These are phyloP conservation scores for Exocentrus adspersus DNA, from an alignment of 2,888 invertebrate genomes.

Conservation along the genomic window DNA sequence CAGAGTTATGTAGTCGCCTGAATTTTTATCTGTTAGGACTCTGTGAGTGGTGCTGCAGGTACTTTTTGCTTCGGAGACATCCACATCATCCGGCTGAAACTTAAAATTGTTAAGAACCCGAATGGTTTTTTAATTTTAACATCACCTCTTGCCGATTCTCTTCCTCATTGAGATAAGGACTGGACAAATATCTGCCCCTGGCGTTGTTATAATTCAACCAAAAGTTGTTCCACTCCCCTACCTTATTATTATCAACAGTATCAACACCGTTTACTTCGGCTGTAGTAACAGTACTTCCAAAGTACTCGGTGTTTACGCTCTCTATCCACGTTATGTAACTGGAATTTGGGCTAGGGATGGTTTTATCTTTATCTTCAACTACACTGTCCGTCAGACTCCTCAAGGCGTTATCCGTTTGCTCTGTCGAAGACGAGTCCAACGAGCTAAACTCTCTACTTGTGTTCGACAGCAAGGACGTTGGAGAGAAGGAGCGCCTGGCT, in stretches of 20 bases:
- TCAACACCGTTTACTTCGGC: slow-evolving; percentile 51
- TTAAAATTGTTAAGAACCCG: background rate
- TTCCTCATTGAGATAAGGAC: slow-evolving; percentile 52
- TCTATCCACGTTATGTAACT: slow-evolving; percentile 63
- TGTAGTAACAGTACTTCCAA: slow-evolving; percentile 48
- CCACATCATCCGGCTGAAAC: slow-evolving; percentile 55
- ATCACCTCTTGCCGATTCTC: too few relatives aligned
- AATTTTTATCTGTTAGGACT: slow-evolving; percentile 57
- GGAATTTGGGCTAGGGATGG: slow-evolving; percentile 56
- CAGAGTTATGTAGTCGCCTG: slow-evolving; percentile 51
- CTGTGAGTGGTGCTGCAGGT: slow-evolving; percentile 59
- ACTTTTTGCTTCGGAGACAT: slow-evolving; percentile 59
- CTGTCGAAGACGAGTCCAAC: slow-evolving; percentile 52
- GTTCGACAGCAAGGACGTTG: slow-evolving; percentile 48
- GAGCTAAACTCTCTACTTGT: slow-evolving; percentile 48
- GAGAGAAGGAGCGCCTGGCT: slow-evolving; percentile 57
- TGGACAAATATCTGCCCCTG: slow-evolving; percentile 56
- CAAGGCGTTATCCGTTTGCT: slow-evolving; percentile 33
- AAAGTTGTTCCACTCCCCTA: slow-evolving; percentile 64
- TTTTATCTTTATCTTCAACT: slow-evolving; percentile 49
- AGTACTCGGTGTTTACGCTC: slow-evolving; percentile 60
- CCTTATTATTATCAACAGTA: slow-evolving; percentile 56
- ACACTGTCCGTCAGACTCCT: slow-evolving; percentile 49
- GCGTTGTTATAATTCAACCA: slow-evolving; percentile 63
- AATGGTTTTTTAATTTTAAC: too few relatives aligned